Base-by-base conservation (phyloP, 1,140 invertebrate genomes). In the Drosophila nasuta region DNA sequence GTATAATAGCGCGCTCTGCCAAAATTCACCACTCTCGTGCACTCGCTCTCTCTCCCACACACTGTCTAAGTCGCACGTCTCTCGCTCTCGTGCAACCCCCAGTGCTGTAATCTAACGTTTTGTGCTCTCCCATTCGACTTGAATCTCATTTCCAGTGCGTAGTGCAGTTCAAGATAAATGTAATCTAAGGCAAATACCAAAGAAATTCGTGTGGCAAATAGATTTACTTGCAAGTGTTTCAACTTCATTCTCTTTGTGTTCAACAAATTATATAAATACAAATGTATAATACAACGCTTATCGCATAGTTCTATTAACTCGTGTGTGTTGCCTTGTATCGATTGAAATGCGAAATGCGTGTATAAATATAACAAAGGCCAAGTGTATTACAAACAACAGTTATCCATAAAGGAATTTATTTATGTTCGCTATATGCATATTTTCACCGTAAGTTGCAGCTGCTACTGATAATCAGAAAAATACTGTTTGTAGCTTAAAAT, bases 1-100 rank as follows among this genome's bases (percentile, higher is more conserved):
- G 71, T 73, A 71, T 73, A 63, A 60, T 38, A 8, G 48, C 56
- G 65, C 38, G 48, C 54, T 70, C 17, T 57, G 30, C 48, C n/a
- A 77, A 83, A 83, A 87, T 76, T 83, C 83, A 87, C 83, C 83
- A 87, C 83, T 79, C 68, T 68, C 71, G 35, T 10, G 15, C 48
- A 46, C 30, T 13, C 60, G 38, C 20, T 11, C 38, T 35, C 41
- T 35, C 60, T 57, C 69, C 38, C 60, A 20, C 30, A 20, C 4
- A 25, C 7, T 38, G 35, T 38, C 35, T 38, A 38, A 38, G 5
- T 33, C 35, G 35, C 10, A 25, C 20, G 35, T 33, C 43, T 8
- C 6, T 3, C 30, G 49, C 30, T 38, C 33, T 25, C 20, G 20
- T 25, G 41, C 38, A 59, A 54, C 70, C 63, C 64, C 51, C 58